Evolutionary conservation across 64 coral and sea anemone species (phyloP), one percentile per base, ranked within the genome.

Genomic region (Stichodactyla helianthus): DNA sequence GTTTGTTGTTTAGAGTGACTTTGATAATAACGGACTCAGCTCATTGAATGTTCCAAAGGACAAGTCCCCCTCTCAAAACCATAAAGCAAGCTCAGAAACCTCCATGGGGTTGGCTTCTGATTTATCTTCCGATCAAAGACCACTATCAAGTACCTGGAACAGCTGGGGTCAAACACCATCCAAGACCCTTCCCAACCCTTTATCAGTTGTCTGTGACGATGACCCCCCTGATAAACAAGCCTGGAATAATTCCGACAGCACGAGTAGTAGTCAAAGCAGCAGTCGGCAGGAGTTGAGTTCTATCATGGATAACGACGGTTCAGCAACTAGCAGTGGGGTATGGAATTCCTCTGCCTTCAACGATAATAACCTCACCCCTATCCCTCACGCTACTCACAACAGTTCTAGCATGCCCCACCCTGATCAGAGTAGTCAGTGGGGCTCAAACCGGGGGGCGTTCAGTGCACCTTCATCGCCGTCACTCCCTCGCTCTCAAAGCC

Each of bases 401-500:
- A 87, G 83, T 44, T 84, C 91, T n/a, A 90, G 86, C 59, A 26
- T 89, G 8, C 81, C 94, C 6, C 88, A 92, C 54, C 91, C 84
- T 25, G 89, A 90, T 79, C 88, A 88, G 35, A 88, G 84, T 13
- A 85, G 86, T 18, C 91, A 96, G 19, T 99, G 97, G 97, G 79
- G 84, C 0, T 89, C 93, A 1, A 94, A 79, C 4, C 77, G 97
- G 23, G 93, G 93, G 50, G 97, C 97, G 23, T 94, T 92, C 11
- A 99, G 97, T 83, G 97, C 97, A 1, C 97, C 97, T 50, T 99
- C 97, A 7, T 99, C 97, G 51, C 97, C 97, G 10, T 99, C 97
- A 8, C 90, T 94, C 1, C 93, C 91, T 13, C 90, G 93, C 57
- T 86, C 90, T 53, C 93, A 94, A 63, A 87, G 60, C 51, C 88